Base-by-base conservation (phyloP, 2,888 invertebrate species). In the Conomelus anceps region DNA sequence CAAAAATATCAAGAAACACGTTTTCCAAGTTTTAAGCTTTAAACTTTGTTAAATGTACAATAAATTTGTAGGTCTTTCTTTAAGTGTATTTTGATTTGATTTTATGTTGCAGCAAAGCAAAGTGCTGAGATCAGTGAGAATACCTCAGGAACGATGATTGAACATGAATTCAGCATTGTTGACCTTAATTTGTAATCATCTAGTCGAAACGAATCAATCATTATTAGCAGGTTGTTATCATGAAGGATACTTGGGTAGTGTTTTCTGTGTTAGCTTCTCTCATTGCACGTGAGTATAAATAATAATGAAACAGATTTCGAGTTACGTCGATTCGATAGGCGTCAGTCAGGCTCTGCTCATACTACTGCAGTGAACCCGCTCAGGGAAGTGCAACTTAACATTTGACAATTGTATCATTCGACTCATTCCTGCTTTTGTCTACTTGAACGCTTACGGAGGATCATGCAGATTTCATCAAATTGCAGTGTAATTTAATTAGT, bases 121-220 rank as follows among this genome's bases (percentile, higher is more conserved):
- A 94, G 95, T 97, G 89, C 94, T 97, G 84, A 95, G 96, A 91
- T 96, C 96, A 23, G 94, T 96, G 90, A 95, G 96, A 91, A 96
- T 97, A 91, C 97, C 97, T 90, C 96, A 96, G 93, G 95, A 95
- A 93, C 95, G 95, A 94, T 95, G 95, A 95, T 90, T 86, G 84
- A 88, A 23, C 22, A 88, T 23, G 24, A 23, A n/a, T 88, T 29
- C 13, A 17, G 88, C 11, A 88, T 22, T 22, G 23, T 23, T 84
- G n/a, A 88, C 13, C 41, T 17, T 13, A 3, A 17, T 41, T 41
- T 41, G 41, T 41, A 41, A 41, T 41, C 41, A 41, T 41, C 41
- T 13, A 41, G 41, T 41, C 41, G 41, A 41, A 17, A 41, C 41
- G 17, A 41, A 41, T 41, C 41, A 41, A 7, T 41, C 41, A 41